Base-by-base conservation (phyloP, 2,797 vertebrate genomes). In the Enteromius anoplus region DNA sequence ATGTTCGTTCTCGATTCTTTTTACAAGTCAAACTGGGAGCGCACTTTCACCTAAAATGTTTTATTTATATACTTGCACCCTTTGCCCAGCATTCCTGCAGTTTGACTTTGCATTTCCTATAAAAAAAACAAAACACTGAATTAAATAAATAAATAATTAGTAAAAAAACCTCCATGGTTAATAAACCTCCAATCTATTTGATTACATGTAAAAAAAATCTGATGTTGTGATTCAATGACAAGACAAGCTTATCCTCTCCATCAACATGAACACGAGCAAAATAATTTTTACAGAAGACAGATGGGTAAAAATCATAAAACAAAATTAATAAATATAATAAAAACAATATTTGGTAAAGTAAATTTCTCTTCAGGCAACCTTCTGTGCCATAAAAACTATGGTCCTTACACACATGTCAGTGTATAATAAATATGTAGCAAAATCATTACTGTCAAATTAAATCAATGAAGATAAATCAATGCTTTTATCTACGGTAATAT, bases 11-110 rank as follows among this genome's bases (percentile, higher is more conserved):
- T 12, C 23, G 10, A 80, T 68, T 77, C 21, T 15, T 0, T 55
- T 82, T 17, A 71, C 51, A 75, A 37, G 14, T 72, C 71, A 34
- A 76, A 58, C 10, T 32, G 26, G 15, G 60, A 40, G 45, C n/a
- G 9, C 47, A 47, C 4, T 64, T 29, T 21, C 3, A 21, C n/a
- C 26, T 34, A 10, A 10, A 14, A 19, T 6, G 15, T 37, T 23
- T 26, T n/a, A 3, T 40, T 69, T 2, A 42, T 37, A 26, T 11
- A 23, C 23, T 14, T 10, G 32, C 5, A 19, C 26, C 45, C 5
- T 65, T 78, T 21, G 47, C 26, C 19, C 76, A n/a, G 76, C 8
- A 19, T 9, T 29, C 21, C 45, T 53, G 21, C 2, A 40, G 60
- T 40, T 29, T 66, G 68, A 19, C 11, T 47, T 34, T 14, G 19